Evolutionary conservation across 2,113 vertebrate genomes (phyloP).

Genomic region (Cephalopterus ornatus): DNA sequence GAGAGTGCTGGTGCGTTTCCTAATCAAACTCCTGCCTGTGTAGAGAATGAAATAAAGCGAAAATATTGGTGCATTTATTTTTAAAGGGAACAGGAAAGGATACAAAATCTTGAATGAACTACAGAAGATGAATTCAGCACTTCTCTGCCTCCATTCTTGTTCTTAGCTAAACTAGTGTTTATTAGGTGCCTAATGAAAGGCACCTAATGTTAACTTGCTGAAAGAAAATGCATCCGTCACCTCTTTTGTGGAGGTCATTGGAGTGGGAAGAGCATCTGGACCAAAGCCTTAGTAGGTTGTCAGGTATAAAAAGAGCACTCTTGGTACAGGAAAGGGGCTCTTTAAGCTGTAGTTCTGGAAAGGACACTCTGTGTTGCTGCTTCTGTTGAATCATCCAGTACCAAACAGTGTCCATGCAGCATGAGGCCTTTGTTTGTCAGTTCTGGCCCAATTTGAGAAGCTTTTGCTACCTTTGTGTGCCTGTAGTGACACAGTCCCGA

Average conservation of each 20-base stretch:
- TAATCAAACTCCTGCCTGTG: constrained; percentile 1
- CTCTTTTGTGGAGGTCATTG: background rate
- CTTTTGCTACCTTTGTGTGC: background rate
- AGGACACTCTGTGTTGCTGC: background rate
- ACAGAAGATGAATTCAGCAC: background rate
- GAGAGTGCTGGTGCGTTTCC: constrained; percentile 22
- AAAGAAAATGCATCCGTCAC: background rate
- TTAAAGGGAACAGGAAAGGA: background rate
- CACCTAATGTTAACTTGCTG: background rate
- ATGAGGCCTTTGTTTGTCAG: background rate
- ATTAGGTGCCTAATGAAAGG: background rate
- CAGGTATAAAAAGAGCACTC: background rate
- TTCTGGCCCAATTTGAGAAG: background rate
- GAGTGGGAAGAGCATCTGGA: background rate
- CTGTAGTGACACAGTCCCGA: background rate
- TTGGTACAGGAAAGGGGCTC: background rate
- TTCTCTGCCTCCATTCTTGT: background rate
- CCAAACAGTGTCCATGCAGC: background rate
- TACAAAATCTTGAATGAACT: constrained; percentile 10
- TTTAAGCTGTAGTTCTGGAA: background rate
- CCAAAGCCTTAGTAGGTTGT: background rate
- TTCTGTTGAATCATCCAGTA: background rate
- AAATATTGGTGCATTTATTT: constrained; percentile 20
- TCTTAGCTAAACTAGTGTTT: background rate
- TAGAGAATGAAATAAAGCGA: background rate